Evolutionary conservation across 2,888 invertebrate genomes (phyloP), one percentile per base, ranked within the genome.

Genomic region (Drosophila cognata): DNA sequence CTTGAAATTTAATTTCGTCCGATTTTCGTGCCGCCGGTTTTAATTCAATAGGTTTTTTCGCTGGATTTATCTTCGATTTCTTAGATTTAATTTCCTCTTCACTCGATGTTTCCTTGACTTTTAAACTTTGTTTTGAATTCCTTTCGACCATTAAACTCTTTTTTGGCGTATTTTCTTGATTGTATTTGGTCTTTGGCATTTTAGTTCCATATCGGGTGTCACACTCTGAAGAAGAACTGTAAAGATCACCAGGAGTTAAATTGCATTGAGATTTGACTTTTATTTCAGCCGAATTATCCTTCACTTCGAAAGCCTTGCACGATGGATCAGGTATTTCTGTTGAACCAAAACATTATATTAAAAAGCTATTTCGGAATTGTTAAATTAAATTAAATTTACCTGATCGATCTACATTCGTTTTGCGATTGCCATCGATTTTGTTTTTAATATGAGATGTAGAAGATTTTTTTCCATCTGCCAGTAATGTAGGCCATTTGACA

Each of bases 221-320:
- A 53, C 57, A 43, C 35, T 75, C 60, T n/a, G 52, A 16, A 13
- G 2, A 21, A 0, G 55, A 62, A 13, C 50, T 33, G 48, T 73
- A 62, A 11, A 73, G 75, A 3, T 57, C 29, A 1, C 43, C 57
- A 1, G 63, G 60, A 3, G 69, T 68, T 18, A 63, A 13, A 16
- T 53, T 25, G 13, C 2, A n/a, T 28, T 38, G 21, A 4, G 59
- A 52, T 46, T 52, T 52, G 28, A 46, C 29, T 33, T 31, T 28
- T 10, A 16, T 38, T 31, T n/a, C n/a, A n/a, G n/a, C 21, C 4
- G 41, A 33, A 1, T n/a, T n/a, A 4, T 35, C 25, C 10, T 13
- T 21, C 10, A 16, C 33, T 13, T 21, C 21, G 18, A 21, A 63
- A 29, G 5, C 25, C 25, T 18, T 59, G 31, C 25, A n/a, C 18